Evolutionary conservation across 2,113 vertebrate genomes (phyloP).

Genomic region (Nasalis larvatus): DNA sequence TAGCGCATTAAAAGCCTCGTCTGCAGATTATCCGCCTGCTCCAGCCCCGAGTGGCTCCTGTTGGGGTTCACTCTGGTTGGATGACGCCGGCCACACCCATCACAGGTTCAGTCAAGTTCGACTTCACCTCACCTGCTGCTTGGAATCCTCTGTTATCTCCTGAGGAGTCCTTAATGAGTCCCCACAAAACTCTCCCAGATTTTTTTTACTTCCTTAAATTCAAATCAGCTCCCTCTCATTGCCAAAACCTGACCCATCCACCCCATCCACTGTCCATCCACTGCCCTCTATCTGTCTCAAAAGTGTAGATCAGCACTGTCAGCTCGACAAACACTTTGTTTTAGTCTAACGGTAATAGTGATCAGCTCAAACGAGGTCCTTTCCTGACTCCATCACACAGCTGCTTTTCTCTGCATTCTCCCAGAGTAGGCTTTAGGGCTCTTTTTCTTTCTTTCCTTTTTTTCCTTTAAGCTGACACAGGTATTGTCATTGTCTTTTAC

Average conservation of each 20-base stretch:
- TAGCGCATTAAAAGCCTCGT: not conserved
- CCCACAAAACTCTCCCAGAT: not conserved
- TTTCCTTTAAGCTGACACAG: not conserved
- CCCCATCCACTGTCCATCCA: too few relatives aligned
- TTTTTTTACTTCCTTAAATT: not conserved
- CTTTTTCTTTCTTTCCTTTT: not conserved
- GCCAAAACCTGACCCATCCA: not conserved
- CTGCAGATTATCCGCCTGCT: not conserved
- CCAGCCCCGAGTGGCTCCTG: rapidly evolving
- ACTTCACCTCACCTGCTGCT: not conserved
- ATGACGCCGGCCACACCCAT: not conserved
- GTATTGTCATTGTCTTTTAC: not conserved
- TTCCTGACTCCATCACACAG: not conserved
- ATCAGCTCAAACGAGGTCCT: not conserved
- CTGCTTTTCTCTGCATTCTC: not conserved
- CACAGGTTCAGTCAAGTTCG: not conserved
- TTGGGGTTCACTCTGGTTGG: rapidly evolving
- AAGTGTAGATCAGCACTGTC: not conserved
- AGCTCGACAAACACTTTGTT: not conserved
- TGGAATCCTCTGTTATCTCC: not conserved
- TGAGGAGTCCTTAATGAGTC: not conserved
- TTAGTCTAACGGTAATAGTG: not conserved
- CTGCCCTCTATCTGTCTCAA: not conserved
- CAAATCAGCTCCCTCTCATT: not conserved
- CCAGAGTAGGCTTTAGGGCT: not conserved